phyloP scores from a whole-genome alignment of 1,140 invertebrate genomes.

The Philopotamus ludificatus region DNA sequence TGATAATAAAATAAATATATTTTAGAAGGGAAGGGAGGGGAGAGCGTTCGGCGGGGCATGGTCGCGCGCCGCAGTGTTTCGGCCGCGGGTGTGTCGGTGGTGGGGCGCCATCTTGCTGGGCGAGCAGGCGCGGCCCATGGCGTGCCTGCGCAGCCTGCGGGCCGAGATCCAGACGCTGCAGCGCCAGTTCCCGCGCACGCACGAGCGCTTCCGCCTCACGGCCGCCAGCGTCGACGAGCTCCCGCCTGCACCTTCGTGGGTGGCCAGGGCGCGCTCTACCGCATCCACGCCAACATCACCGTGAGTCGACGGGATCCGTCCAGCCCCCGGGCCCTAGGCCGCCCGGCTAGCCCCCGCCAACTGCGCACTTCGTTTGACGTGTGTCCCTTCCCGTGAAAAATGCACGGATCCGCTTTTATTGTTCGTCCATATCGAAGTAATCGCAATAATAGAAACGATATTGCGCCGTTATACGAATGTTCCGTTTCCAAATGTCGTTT shows the following conservation, averaged over 20 bases:
- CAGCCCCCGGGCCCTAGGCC: not conserved
- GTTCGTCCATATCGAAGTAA: no score
- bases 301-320: slow-evolving; percentile 66
- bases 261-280: slow-evolving; percentile 90
- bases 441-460: no score
- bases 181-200: slow-evolving; percentile 89
- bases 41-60: not conserved
- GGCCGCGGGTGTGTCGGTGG: slow-evolving; percentile 43
- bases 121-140: slow-evolving; percentile 64
- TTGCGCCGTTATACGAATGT: no score
- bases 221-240: slow-evolving; percentile 97
- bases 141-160: slow-evolving; percentile 96
- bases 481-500: no score
- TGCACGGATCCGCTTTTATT: not conserved
- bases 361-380: no score
- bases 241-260: slow-evolving; percentile 94
- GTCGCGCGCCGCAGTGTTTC: not conserved
- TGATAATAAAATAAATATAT: not conserved
- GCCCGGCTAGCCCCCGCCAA: not conserved
- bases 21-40: not conserved
- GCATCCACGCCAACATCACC: slow-evolving; percentile 97
- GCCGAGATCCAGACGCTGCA: slow-evolving; percentile 97
- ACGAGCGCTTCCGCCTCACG: slow-evolving; percentile 96
- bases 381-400: no score
- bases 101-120: slow-evolving; percentile 55